Conservation (phyloP, 2,888 invertebrate species). For the Phanerotoma sp. region DNA sequence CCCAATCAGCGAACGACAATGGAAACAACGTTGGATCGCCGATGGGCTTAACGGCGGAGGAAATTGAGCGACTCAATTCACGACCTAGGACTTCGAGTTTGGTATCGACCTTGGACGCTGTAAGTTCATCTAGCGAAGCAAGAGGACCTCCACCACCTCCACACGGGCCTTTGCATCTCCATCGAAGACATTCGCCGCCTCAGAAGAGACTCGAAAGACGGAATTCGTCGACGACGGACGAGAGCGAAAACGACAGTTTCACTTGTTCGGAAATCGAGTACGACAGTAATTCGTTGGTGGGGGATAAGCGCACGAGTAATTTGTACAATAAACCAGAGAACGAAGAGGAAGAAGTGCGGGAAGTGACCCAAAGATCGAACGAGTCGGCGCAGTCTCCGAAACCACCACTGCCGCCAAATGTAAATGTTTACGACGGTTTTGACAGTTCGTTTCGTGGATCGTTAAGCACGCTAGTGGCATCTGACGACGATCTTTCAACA, state of each 20-base stretch:
- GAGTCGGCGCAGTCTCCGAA: slow-evolving; percentile 59
- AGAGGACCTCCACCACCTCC: slow-evolving; percentile 69
- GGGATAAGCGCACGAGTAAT: slow-evolving; percentile 72
- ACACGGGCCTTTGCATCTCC: slow-evolving; percentile 69
- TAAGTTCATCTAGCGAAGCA: slow-evolving; percentile 87
- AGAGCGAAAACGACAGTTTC: slow-evolving; percentile 93
- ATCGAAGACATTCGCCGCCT: slow-evolving; percentile 67
- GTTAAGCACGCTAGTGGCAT: slow-evolving; percentile 88
- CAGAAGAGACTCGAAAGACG: slow-evolving; percentile 68
- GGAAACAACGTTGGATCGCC: slow-evolving; percentile 64
- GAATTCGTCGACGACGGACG: slow-evolving; percentile 87
- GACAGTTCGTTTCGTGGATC: slow-evolving; percentile 95
- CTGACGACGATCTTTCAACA: slow-evolving; percentile 87
- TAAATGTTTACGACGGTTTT: slow-evolving; percentile 78
- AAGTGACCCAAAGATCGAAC: slow-evolving; percentile 55
- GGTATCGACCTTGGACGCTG: slow-evolving; percentile 83
- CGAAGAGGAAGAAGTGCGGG: slow-evolving; percentile 44
- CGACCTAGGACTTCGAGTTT: slow-evolving; percentile 86
- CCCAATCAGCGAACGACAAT: slow-evolving; percentile 66
- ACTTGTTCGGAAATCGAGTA: slow-evolving; percentile 98
- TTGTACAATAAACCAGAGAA: slow-evolving; percentile 64
- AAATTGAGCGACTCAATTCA: slow-evolving; percentile 87
- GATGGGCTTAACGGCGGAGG: slow-evolving; percentile 89
- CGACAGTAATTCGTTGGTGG: slow-evolving; percentile 83
- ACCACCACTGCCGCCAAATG: slow-evolving; percentile 71